Conservation (phyloP, 2,888 invertebrate species). For the Unio delphinus region DNA sequence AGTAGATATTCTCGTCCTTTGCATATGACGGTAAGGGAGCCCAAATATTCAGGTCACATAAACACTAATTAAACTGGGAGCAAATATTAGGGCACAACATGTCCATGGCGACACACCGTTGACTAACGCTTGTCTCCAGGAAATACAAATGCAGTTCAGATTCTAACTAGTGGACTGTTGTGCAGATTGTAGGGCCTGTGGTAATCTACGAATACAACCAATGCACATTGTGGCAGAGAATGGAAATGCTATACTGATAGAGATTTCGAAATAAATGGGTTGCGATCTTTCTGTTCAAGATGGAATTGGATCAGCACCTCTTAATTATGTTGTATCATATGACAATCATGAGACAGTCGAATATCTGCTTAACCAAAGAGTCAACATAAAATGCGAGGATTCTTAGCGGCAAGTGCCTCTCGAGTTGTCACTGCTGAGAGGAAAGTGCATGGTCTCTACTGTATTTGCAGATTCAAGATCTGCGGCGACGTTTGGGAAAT, state of each 20-base stretch:
- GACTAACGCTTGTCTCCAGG: slow-evolving; percentile 15
- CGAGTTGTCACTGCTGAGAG: slow-evolving; percentile 2
- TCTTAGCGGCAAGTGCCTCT: background rate
- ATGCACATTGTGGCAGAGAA: slow-evolving; percentile 18
- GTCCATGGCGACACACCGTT: slow-evolving; percentile 8
- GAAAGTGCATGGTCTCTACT: slow-evolving; percentile 4
- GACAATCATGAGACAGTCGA: background rate
- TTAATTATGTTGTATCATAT: slow-evolving; percentile 4
- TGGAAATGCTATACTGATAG: slow-evolving; percentile 4
- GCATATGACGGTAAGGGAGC: slow-evolving; percentile 16
- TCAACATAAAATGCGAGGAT: background rate
- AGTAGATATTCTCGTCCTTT: slow-evolving; percentile 11
- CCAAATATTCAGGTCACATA: slow-evolving; percentile 1
- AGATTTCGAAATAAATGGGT: background rate
- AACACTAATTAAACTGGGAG: slow-evolving; percentile 5
- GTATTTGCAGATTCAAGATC: background rate
- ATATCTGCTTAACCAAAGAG: background rate
- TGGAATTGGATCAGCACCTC: background rate
- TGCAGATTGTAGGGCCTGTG: slow-evolving; percentile 3
- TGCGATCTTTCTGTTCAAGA: background rate
- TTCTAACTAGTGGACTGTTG: background rate
- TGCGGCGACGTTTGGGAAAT: slow-evolving; percentile 6
- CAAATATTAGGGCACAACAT: slow-evolving; percentile 6
- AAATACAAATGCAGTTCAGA: slow-evolving; percentile 7
- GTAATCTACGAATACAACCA: slow-evolving; percentile 14